Evolutionary conservation across 2,888 invertebrate genomes (phyloP).

Genomic region (Rhagophthalmus giganteus): DNA sequence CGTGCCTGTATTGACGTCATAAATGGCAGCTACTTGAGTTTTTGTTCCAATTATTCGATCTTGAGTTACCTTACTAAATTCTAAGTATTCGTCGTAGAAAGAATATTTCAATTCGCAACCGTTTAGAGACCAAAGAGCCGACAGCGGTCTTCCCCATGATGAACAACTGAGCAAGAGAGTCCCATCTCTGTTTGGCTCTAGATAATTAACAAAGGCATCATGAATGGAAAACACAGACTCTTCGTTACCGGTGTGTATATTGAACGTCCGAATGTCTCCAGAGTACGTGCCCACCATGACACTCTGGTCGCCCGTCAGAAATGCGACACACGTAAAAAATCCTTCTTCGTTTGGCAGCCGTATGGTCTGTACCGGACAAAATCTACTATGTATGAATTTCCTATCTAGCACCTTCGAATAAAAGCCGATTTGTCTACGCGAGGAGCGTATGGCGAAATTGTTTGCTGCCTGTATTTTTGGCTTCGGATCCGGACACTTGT

Average conservation of each 20-base stretch:
- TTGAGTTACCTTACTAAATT: conserved; percentile 84
- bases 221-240: conserved; percentile 80
- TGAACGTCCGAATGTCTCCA: conserved; percentile 89
- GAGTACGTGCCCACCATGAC: conserved; percentile 87
- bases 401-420: conserved; percentile 71
- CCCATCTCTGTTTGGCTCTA: conserved; percentile 74
- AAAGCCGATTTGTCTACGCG: conserved; percentile 61
- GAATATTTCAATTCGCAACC: conserved; percentile 68
- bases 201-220: conserved; percentile 82
- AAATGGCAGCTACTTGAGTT: conserved; percentile 81
- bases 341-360: conserved; percentile 71
- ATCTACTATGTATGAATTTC: conserved; percentile 80
- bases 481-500: conserved; percentile 91
- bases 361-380: conserved; percentile 75
- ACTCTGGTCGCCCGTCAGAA: conserved; percentile 52
- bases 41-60: conserved; percentile 90
- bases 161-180: conserved; percentile 80
- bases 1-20: conserved; percentile 82
- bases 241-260: conserved; percentile 80
- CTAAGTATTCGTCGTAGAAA: conserved; percentile 86
- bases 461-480: conserved; percentile 66
- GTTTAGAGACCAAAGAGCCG: conserved; percentile 77
- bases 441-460: conserved; percentile 71
- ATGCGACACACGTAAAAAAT: conserved; percentile 68
- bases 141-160: conserved; percentile 81